A percentile compares a stretch with the other conserved stretches of the same genome.
Conservation (phyloP, 1,140 invertebrate genomes). For the Lasioglossum albipes region DNA sequence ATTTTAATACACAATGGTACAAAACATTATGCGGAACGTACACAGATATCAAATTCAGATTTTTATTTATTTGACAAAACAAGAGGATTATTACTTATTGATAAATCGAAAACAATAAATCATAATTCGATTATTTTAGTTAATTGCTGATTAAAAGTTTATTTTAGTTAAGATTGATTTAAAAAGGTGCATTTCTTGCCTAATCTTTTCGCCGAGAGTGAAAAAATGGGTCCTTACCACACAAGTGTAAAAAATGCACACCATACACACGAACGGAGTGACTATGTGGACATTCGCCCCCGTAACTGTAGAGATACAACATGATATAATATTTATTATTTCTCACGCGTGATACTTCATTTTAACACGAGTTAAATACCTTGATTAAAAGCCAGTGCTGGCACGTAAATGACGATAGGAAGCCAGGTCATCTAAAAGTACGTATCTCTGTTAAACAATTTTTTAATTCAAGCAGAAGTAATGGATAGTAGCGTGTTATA, state of each 20-base stretch:
- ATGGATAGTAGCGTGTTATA: neutral
- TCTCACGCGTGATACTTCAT: no score
- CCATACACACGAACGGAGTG: slow-evolving; percentile 90
- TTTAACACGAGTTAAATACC: slow-evolving; percentile 75
- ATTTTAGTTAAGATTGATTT: no score
- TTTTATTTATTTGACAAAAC: no score
- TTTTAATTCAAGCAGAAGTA: neutral
- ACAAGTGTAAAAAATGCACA: slow-evolving; percentile 96
- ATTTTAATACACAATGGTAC: no score
- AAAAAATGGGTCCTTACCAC: slow-evolving; percentile 83
- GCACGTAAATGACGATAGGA: slow-evolving; percentile 87
- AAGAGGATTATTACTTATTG: no score
- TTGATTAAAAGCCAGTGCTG: slow-evolving; percentile 88
- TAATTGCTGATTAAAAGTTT: no score
- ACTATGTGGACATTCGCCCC: slow-evolving; percentile 91
- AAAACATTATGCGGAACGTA: no score
- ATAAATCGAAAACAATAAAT: no score
- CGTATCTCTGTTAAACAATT: slow-evolving; percentile 48
- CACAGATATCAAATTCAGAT: neutral
- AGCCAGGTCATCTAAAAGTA: slow-evolving; percentile 83
- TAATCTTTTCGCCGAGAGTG: neutral
- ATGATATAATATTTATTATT: neutral
- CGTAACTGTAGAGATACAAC: slow-evolving; percentile 85
- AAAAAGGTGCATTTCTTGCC: no score
- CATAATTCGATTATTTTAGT: no score